Base-by-base conservation (phyloP, 2,888 invertebrate genomes). In the Beris morrisii region DNA sequence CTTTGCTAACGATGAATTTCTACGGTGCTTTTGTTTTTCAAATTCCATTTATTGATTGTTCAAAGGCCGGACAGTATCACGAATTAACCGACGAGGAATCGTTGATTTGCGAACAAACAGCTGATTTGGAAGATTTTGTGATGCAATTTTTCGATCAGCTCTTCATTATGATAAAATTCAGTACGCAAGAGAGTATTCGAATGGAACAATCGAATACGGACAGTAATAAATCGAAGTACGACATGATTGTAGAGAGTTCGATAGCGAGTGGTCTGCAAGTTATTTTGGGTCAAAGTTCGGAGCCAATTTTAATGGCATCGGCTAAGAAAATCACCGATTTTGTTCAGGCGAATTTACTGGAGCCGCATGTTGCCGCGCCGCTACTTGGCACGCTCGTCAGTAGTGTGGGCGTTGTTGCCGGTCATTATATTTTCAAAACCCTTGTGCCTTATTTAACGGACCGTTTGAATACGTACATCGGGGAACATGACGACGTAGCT, bases 111-210 rank as follows among this genome's bases (percentile, higher is more conserved):
- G 89, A 90, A 71, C 88, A 90, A 0, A 92, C 94, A 0, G 92
- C 93, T 1, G 88, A 89, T 72, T 88, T 95, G 73, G 95, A 96
- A 80, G 93, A 95, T 76, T 95, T 96, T 75, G 87, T 95, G 2
- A 79, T 93, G 3, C 89, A 93, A 74, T 91, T 93, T 75, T 81
- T 96, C 72, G 94, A 95, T 74, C 86, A 89, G 74, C 82, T 90
- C 68, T 89, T 90, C 74, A 77, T 82, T 1, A 84, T 91, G 69
- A 87, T 91, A 46, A 90, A 91, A 72, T 88, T 88, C 2, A 88
- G 87, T 72, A 84, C 87, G 0, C 79, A 88, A 67, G 90, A 90
- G 73, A 86, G 86, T 66, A 87, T 87, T 0, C 81, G 90, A 46
- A 80, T 88, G 72, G 89, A 90, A 73, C 85, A 85, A 56, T 83